phyloP scores from a whole-genome alignment of 1,140 invertebrate genomes.

The Apis dorsata region DNA sequence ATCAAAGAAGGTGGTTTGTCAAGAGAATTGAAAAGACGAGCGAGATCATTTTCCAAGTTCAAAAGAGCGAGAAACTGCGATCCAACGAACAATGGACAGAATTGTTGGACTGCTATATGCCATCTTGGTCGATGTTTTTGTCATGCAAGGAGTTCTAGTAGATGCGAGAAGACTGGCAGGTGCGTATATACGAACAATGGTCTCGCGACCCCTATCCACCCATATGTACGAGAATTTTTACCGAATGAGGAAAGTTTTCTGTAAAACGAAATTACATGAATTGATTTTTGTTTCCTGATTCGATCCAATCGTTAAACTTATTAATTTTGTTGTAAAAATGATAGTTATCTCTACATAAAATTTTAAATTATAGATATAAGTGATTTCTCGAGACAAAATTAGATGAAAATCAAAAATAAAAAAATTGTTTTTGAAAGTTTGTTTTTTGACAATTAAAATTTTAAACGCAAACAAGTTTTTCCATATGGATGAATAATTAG shows the following conservation, averaged over 20 bases:
- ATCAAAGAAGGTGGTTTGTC: not conserved
- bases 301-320: not conserved
- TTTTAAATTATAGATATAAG: too few species aligned
- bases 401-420: too few species aligned
- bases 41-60: not conserved
- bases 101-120: not conserved
- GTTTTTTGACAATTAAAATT: too few species aligned
- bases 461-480: too few species aligned
- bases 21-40: not conserved
- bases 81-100: slow-evolving; percentile 16
- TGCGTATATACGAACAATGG: slow-evolving; percentile 25
- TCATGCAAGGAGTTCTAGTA: slow-evolving; percentile 39
- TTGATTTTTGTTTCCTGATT: not conserved
- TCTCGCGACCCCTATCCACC: slow-evolving; percentile 7
- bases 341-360: too few species aligned
- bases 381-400: too few species aligned
- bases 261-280: not conserved
- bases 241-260: slow-evolving; percentile 2
- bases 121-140: slow-evolving; percentile 14
- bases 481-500: too few species aligned
- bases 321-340: too few species aligned
- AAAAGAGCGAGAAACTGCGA: slow-evolving; percentile 6
- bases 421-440: too few species aligned
- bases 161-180: slow-evolving; percentile 13
- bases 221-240: not conserved